Conservation (phyloP, 2,888 invertebrate genomes). For the Drosophila nr. fundita region DNA sequence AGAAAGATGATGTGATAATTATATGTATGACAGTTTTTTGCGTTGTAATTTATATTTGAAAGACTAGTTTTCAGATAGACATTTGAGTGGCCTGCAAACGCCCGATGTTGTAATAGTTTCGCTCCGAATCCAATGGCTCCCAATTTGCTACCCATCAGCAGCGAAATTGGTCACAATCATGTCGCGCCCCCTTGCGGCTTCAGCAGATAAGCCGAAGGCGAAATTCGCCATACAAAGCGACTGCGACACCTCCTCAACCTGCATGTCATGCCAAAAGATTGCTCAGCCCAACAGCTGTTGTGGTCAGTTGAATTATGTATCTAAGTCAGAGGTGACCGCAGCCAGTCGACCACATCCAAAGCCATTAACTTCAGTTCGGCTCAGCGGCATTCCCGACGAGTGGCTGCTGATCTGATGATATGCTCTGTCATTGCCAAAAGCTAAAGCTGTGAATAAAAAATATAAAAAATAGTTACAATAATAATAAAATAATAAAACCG, state of each 20-base stretch:
- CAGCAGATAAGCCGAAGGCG: constrained; percentile 24
- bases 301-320: constrained; percentile 6
- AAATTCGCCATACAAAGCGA: constrained; percentile 6
- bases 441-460: constrained; percentile 10
- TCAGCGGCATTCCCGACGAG: background rate
- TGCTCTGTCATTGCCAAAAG: constrained; percentile 44
- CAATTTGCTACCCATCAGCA: constrained; percentile 39
- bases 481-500: background rate
- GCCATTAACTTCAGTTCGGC: constrained; percentile 13
- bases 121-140: constrained; percentile 33
- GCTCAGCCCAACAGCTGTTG: constrained; percentile 4
- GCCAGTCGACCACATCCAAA: constrained; percentile 13
- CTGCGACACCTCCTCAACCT: background rate
- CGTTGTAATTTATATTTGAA: constrained; percentile 24
- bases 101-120: constrained; percentile 35
- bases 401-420: constrained; percentile 26
- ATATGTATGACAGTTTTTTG: background rate
- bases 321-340: background rate
- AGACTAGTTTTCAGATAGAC: constrained; percentile 19
- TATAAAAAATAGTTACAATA: background rate
- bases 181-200: constrained; percentile 16
- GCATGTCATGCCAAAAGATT: background rate
- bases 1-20: background rate
- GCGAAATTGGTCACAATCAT: constrained; percentile 44
- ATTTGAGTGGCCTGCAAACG: constrained; percentile 16